Evolutionary conservation across 2,797 vertebrate species (phyloP).

Genomic region (Anniella stebbinsi): DNA sequence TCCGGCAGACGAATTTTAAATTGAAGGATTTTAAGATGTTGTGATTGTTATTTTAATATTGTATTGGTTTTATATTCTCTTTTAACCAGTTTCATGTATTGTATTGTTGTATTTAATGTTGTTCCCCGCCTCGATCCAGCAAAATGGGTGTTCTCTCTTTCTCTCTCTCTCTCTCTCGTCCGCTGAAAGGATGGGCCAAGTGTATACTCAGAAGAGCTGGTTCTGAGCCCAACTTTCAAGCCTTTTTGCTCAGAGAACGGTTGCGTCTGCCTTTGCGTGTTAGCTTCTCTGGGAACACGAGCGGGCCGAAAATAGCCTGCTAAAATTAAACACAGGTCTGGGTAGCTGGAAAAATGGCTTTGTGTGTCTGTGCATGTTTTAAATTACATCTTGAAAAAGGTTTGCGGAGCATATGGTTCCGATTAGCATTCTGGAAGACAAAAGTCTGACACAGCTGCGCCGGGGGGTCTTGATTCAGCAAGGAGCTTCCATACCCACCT

Average conservation of each 20-base stretch:
- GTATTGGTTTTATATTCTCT: no score
- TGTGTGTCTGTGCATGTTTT: slow-evolving; percentile 38
- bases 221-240: background rate
- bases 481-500: rapidly evolving
- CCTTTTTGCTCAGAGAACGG: slow-evolving; percentile 19
- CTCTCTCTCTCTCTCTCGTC: background rate
- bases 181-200: background rate
- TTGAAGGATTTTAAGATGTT: no score
- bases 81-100: no score
- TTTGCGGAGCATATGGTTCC: slow-evolving; percentile 41
- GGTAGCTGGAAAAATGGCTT: slow-evolving; percentile 27
- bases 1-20: no score
- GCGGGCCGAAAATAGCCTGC: slow-evolving; percentile 57
- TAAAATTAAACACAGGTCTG: slow-evolving; percentile 60
- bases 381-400: background rate
- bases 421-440: background rate
- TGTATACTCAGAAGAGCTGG: background rate
- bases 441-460: background rate
- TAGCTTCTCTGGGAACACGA: slow-evolving; percentile 53
- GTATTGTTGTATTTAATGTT: no score
- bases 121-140: no score
- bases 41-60: no score
- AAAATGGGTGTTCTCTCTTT: background rate
- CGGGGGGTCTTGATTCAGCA: rapidly evolving
- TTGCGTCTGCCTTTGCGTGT: background rate